Evolutionary conservation across 2,888 invertebrate species (phyloP).

Genomic region (Dolichopus griseipennis): DNA sequence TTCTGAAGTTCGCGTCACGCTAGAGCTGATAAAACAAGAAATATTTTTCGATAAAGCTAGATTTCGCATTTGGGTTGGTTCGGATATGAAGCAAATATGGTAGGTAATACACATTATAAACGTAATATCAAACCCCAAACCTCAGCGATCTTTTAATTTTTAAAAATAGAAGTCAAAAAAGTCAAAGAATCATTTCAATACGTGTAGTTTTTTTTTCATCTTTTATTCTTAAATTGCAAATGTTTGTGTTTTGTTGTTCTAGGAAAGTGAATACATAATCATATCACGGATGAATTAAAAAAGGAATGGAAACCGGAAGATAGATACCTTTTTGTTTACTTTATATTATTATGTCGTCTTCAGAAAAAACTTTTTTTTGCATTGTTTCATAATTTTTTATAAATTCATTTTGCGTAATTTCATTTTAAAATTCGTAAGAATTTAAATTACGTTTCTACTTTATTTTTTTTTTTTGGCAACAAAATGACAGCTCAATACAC

Average conservation of each 20-base stretch:
- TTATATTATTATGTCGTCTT: neutral
- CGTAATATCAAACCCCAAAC: no score
- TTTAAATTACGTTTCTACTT: neutral
- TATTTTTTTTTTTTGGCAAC: neutral
- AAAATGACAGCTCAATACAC: neutral
- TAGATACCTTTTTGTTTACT: neutral
- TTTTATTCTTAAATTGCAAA: no score
- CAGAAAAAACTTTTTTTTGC: neutral
- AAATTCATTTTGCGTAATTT: constrained; percentile 2
- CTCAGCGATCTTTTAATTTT: no score
- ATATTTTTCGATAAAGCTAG: no score
- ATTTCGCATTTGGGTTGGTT: no score
- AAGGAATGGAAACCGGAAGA: neutral
- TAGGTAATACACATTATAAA: no score
- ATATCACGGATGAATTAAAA: neutral
- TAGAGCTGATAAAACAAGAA: no score
- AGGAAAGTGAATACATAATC: neutral
- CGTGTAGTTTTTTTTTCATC: no score
- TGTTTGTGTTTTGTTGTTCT: neutral
- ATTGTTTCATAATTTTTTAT: neutral
- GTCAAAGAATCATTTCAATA: neutral
- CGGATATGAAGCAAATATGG: no score
- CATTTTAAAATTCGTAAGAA: neutral
- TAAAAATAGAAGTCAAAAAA: neutral
- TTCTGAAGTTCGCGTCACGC: no score